Conservation (phyloP, 2,888 invertebrate genomes). For the Sesia apiformis region DNA sequence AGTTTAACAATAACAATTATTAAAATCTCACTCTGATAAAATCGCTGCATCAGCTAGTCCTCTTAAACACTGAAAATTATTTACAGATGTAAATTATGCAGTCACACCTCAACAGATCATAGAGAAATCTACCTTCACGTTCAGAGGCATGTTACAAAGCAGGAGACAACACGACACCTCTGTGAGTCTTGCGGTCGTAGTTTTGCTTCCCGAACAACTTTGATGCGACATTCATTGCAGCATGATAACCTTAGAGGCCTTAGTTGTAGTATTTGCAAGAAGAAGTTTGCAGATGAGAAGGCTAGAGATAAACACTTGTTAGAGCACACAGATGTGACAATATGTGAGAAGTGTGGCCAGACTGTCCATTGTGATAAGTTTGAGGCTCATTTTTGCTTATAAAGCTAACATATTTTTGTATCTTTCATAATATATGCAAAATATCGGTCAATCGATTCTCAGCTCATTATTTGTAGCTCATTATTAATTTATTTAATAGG, state of each 20-base stretch:
- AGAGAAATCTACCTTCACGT: conserved; percentile 76
- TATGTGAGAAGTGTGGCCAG: conserved; percentile 61
- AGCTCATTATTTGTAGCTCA: too few relatives aligned
- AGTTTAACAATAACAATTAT: too few relatives aligned
- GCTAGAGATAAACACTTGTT: conserved; percentile 30
- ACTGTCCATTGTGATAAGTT: conserved; percentile 33
- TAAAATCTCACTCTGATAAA: too few relatives aligned
- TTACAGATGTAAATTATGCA: conserved; percentile 75
- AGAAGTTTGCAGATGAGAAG: conserved; percentile 26
- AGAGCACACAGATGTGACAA: conserved; percentile 36
- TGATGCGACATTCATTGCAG: conserved; percentile 39
- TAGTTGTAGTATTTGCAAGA: conserved; percentile 37
- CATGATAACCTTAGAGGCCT: conserved; percentile 23
- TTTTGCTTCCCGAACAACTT: conserved; percentile 40
- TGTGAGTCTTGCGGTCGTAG: conserved; percentile 62
- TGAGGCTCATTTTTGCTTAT: conserved; percentile 31
- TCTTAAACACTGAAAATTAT: background rate
- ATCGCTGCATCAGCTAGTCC: too few relatives aligned
- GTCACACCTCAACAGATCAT: conserved; percentile 66
- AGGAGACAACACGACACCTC: conserved; percentile 36
- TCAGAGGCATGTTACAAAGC: conserved; percentile 47
- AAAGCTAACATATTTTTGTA: background rate
- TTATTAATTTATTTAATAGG: too few relatives aligned
- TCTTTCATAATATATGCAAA: background rate
- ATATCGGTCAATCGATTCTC: too few relatives aligned